phyloP scores from a whole-genome alignment of 2,888 invertebrate species.

The Cheilosia vulpina region DNA sequence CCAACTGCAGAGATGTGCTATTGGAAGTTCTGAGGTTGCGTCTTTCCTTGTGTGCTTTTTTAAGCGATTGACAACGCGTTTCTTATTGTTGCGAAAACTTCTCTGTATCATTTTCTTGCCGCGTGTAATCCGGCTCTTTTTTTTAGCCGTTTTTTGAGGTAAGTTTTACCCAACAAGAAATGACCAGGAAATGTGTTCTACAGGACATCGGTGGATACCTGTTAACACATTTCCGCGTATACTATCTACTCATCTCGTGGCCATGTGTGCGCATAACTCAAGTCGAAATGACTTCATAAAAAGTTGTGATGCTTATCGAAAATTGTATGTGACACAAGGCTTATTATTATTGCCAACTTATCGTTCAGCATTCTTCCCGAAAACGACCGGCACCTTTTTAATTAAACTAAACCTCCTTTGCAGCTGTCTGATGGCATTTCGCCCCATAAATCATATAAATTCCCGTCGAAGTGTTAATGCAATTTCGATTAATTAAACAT shows the following conservation, averaged over 20 bases:
- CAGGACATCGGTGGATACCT: too few relatives aligned
- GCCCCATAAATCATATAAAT: conserved; percentile 39
- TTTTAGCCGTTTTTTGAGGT: too few relatives aligned
- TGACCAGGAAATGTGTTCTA: too few relatives aligned
- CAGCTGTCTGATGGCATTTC: conserved; percentile 40
- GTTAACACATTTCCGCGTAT: not conserved
- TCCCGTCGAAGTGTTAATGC: conserved; percentile 63
- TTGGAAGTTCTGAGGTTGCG: too few relatives aligned
- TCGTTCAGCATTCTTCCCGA: not conserved
- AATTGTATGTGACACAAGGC: conserved; percentile 30
- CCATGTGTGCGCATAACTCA: not conserved
- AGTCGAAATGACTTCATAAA: not conserved
- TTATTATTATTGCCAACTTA: not conserved
- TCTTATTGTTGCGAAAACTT: too few relatives aligned
- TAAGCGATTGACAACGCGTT: too few relatives aligned
- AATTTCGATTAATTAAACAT: conserved; percentile 68
- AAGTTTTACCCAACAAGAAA: too few relatives aligned
- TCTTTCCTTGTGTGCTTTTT: too few relatives aligned
- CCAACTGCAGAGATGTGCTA: too few relatives aligned
- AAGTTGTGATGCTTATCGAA: conserved; percentile 23
- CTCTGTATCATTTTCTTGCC: too few relatives aligned
- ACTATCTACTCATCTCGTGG: not conserved
- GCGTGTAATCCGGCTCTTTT: too few relatives aligned
- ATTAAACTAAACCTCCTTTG: conserved; percentile 23
- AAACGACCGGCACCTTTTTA: conserved; percentile 4